A percentile compares a stretch with the other conserved stretches of the same genome.
These are phyloP conservation scores for Zoanthus gigantus DNA, from an alignment of 92 coral and sea anemone species.

Conservation along the genomic window DNA sequence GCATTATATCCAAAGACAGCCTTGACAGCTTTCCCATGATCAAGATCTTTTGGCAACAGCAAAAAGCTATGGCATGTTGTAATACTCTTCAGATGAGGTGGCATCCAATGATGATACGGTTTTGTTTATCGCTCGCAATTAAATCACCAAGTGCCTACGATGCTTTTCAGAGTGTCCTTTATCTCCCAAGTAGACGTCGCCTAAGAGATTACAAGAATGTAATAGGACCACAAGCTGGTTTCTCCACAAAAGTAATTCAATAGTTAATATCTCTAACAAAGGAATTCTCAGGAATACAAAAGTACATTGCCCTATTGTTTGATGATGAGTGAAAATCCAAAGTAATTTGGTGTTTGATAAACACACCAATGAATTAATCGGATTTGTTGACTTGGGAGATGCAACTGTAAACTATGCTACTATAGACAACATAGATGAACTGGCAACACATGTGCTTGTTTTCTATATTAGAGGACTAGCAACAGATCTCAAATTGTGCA, in stretches of 20 bases:
- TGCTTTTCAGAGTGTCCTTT: slow-evolving; percentile 50
- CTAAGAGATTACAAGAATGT: slow-evolving; percentile 58
- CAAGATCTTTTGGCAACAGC: slow-evolving; percentile 59
- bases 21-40: slow-evolving; percentile 47
- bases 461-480: slow-evolving; percentile 52
- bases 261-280: too few relatives aligned
- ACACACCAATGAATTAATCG: slow-evolving; percentile 57
- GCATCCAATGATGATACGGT: slow-evolving; percentile 56
- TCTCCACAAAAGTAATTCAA: too few relatives aligned
- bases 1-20: slow-evolving; percentile 51
- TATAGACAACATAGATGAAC: slow-evolving; percentile 25
- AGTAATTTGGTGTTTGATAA: slow-evolving; percentile 56
- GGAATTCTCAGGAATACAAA: too few relatives aligned
- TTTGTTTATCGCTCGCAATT: slow-evolving; percentile 24
- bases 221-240: slow-evolving; percentile 36
- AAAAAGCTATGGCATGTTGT: slow-evolving; percentile 50
- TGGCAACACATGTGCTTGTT: slow-evolving; percentile 55
- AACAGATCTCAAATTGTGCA: slow-evolving; percentile 26
- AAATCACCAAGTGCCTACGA: slow-evolving; percentile 60
- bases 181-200: slow-evolving; percentile 50
- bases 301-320: too few relatives aligned
- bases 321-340: slow-evolving; percentile 30
- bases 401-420: slow-evolving; percentile 40
- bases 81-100: slow-evolving; percentile 61
- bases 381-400: slow-evolving; percentile 69